phyloP scores from a whole-genome alignment of 2,888 invertebrate genomes.

The Amorpha juglandis region DNA sequence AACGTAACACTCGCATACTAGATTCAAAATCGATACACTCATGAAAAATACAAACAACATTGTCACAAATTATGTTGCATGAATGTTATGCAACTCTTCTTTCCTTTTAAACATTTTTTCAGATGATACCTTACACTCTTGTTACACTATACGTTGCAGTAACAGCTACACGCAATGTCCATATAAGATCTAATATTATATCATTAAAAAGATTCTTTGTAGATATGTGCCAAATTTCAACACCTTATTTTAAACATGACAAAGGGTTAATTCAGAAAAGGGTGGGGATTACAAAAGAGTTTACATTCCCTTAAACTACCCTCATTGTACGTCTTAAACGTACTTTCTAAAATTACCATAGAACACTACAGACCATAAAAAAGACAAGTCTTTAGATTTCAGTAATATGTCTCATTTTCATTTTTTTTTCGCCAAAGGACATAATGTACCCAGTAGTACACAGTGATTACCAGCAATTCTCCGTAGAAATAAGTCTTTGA shows the following conservation, averaged over 20 bases:
- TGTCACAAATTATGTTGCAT: slow-evolving; percentile 6
- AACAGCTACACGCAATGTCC: slow-evolving; percentile 2
- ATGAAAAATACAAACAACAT: slow-evolving; percentile 19
- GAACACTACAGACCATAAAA: slow-evolving; percentile 13
- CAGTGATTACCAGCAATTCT: neutral
- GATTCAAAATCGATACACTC: slow-evolving; percentile 14
- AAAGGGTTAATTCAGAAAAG: neutral
- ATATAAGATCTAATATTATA: neutral
- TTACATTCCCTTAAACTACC: neutral
- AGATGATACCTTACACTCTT: neutral
- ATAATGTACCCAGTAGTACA: no score
- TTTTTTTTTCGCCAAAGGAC: neutral
- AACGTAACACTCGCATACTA: slow-evolving; percentile 4
- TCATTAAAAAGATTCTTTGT: slow-evolving; percentile 5
- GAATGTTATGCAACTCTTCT: neutral
- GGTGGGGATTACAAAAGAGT: neutral
- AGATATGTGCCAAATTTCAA: slow-evolving; percentile 16
- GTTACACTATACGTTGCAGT: neutral
- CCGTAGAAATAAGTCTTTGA: neutral
- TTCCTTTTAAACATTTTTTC: neutral
- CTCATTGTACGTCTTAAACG: neutral
- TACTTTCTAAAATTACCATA: slow-evolving; percentile 5
- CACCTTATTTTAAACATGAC: slow-evolving; percentile 13
- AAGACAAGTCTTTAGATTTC: slow-evolving; percentile 19
- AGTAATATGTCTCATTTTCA: slow-evolving; percentile 12